Evolutionary conservation across 2,113 vertebrate genomes (phyloP), one percentile per base, ranked within the genome.

Genomic region (Charadrius vociferus): DNA sequence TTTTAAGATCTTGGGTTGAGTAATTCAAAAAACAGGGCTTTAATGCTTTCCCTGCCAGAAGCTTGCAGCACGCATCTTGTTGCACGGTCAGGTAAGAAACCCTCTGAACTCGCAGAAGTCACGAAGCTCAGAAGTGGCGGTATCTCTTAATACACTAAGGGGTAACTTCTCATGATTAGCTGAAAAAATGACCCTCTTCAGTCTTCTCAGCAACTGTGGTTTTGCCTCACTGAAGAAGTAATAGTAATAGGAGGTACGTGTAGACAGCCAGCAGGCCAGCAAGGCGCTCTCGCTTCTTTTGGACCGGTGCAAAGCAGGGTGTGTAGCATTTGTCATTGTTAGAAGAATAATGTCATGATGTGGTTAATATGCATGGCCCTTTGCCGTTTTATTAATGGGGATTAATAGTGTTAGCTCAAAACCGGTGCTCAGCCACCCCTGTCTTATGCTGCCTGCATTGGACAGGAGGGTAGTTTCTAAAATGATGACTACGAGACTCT

Each of bases 381-480:
- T 65, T 68, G 9, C 74, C 81, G 22, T 52, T 58, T 32, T 70
- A 70, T 90, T 61, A 56, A 72, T 12, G 10, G 20, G 9, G 43
- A 91, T 80, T 68, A 59, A 52, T 23, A 75, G 49, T 15, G 4
- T 65, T 37, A 56, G 55, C 45, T 84, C 50, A 70, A 73, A 84
- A 56, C 45, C 18, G 9, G 6, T 34, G 1, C 9, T 73, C 39
- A 49, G 49, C 73, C 78, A 22, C 45, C 18, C 22, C 22, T 37
- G 14, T 66, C 39, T 73, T 56, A 21, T 1, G 21, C 70, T 53
- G 39, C 0, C 0, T n/a, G 36, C 62, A 10, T 39, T 34, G 32
- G 65, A 59, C 22, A 47, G 67, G 49, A 68, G 43, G 27, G 19
- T 22, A 47, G 45, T 71, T 71, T 71, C 83, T 84, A 70, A 93